These are phyloP conservation scores for Conomelus anceps DNA, from an alignment of 2,888 invertebrate species.

Conservation along the genomic window DNA sequence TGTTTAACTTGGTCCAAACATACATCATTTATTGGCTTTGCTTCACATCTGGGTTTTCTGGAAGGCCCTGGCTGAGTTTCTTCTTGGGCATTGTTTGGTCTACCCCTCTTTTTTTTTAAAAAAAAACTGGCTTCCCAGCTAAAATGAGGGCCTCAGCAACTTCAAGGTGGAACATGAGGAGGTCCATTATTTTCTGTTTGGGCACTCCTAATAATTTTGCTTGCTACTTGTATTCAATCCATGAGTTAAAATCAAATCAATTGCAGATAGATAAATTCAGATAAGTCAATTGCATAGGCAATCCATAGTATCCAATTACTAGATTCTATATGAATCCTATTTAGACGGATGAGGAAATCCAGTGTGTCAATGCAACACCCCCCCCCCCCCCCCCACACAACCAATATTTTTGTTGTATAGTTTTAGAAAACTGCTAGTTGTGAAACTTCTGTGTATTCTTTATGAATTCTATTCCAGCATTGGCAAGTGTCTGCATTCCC, in stretches of 20 bases:
- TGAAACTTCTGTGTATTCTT: constrained; percentile 17
- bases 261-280: too few relatives aligned
- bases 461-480: constrained; percentile 19
- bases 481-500: constrained; percentile 14
- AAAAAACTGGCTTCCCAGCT: neutral
- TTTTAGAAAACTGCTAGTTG: constrained; percentile 19
- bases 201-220: constrained; percentile 10
- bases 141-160: constrained; percentile 12
- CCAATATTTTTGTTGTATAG: constrained; percentile 24
- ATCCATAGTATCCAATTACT: constrained; percentile 21
- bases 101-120: constrained; percentile 8
- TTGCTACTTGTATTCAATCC: constrained; percentile 16
- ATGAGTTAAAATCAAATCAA: too few relatives aligned
- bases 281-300: constrained; percentile 18
- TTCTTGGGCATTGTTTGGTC: neutral
- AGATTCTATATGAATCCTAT: constrained; percentile 18
- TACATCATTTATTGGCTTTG: neutral
- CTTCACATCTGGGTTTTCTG: neutral
- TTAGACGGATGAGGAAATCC: constrained; percentile 21
- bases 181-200: constrained; percentile 17
- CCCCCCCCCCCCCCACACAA: too few relatives aligned
- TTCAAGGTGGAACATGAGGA: constrained; percentile 15
- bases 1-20: too few relatives aligned
- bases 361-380: too few relatives aligned
- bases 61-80: too few relatives aligned